Evolutionary conservation across 2,888 invertebrate genomes (phyloP).

Genomic region (Pollenia labialis): DNA sequence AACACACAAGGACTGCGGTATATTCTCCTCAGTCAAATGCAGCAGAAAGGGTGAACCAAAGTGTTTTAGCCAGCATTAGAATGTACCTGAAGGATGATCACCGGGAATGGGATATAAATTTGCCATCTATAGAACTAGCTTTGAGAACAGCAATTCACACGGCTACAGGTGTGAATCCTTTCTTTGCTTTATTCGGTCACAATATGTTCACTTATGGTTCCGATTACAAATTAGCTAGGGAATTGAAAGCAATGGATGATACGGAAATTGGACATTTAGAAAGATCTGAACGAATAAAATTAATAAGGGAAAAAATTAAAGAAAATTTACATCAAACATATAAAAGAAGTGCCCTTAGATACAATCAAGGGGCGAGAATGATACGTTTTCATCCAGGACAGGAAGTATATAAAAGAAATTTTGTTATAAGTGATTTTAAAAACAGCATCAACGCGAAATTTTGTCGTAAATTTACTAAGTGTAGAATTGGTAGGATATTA

Average conservation of each 20-base stretch:
- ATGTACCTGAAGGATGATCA: neutral
- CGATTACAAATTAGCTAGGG: neutral
- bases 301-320: neutral
- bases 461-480: neutral
- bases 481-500: neutral
- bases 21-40: too few relatives aligned
- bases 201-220: constrained; percentile 27
- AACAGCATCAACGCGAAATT: neutral
- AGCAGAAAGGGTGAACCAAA: neutral
- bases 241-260: neutral
- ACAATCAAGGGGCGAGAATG: neutral
- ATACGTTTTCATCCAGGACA: too few relatives aligned
- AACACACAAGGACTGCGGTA: neutral
- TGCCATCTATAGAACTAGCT: neutral
- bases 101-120: neutral
- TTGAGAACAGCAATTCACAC: neutral
- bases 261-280: neutral
- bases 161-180: neutral
- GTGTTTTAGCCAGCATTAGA: neutral
- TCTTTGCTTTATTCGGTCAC: neutral
- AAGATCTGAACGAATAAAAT: neutral
- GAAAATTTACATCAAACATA: neutral
- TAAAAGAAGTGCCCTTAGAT: neutral
- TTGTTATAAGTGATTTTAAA: neutral
- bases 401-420: neutral